Conservation (phyloP, 2,113 vertebrate species). For the Motacilla tschutschensis region DNA sequence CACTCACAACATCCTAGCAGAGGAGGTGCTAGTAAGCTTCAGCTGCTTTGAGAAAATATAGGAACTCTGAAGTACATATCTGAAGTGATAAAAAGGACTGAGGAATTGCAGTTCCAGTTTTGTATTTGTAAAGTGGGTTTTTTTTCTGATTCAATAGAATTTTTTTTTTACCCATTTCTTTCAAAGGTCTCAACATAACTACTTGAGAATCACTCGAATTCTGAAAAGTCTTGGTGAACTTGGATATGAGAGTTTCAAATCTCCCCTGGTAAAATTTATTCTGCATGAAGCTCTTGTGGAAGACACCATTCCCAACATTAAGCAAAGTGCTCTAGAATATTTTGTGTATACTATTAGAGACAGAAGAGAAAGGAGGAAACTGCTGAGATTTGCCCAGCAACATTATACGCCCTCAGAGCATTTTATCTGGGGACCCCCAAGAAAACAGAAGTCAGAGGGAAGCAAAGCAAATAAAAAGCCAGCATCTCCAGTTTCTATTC, state of each 20-base stretch:
- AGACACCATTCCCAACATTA: slow-evolving; percentile 90
- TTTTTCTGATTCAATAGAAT: background rate
- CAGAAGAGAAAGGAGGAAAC: slow-evolving; percentile 84
- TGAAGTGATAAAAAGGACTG: background rate
- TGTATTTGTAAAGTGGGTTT: background rate
- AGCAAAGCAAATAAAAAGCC: slow-evolving; percentile 63
- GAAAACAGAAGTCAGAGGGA: slow-evolving; percentile 67
- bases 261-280: slow-evolving; percentile 89
- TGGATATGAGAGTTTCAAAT: slow-evolving; percentile 93
- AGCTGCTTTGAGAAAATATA: background rate
- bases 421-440: slow-evolving; percentile 92
- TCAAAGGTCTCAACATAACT: slow-evolving; percentile 95
- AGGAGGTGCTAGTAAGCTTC: background rate
- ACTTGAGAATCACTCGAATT: slow-evolving; percentile 95
- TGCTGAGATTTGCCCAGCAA: slow-evolving; percentile 88
- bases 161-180: background rate
- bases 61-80: background rate
- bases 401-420: slow-evolving; percentile 88
- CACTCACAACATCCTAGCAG: background rate
- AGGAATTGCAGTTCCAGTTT: background rate
- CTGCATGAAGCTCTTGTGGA: slow-evolving; percentile 90
- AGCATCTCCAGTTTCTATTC: slow-evolving; percentile 45
- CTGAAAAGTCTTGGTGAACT: slow-evolving; percentile 96
- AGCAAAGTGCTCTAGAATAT: slow-evolving; percentile 94
- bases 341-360: slow-evolving; percentile 93